Evolutionary conservation across 1,140 invertebrate genomes (phyloP), one percentile per base, ranked within the genome.

Genomic region (Drosophila repleta): DNA sequence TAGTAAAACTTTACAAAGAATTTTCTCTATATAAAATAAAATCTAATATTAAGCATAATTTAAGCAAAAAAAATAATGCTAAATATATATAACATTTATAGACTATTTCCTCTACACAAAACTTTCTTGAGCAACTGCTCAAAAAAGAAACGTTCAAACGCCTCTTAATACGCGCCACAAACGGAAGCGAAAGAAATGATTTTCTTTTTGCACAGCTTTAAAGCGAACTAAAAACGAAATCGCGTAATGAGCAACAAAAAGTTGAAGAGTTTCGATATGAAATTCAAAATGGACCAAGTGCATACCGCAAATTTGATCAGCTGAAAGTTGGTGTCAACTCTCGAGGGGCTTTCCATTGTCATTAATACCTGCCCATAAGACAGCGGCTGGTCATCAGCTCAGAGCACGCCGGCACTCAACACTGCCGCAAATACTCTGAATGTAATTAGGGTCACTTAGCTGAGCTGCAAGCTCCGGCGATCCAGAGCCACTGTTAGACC

Each of bases 381-480:
- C 56, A 17, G 51, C 35, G 49, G 52, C 57, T 51, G 53, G 61
- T 66, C 68, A 72, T 60, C 74, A 72, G 39, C 43, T 46, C 17
- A 3, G 20, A 20, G 15, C 26, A 4, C 15, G 2, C 24, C 3
- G 26, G 48, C 48, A 32, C 49, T 29, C 15, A 29, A 11, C 4
- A 18, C 26, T 4, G 69, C 15, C 43, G 74, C 74, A 79, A 60
- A 71, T 39, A 45, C 60, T 60, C 49, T 60, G 55, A 66, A 58
- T 82, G 79, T 83, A 81, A 81, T 81, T 81, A 81, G 79, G 79
- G 79, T 81, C 79, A 81, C n/a, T 57, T 63, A 68, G 24, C 46
- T 46, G 57, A 58, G 72, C 74, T 60, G 52, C 48, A 56, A 73
- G 63, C 68, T 41, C n/a, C n/a, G n/a, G n/a, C 58, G 45, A 71